Base-by-base conservation (phyloP, 2,888 invertebrate genomes). In the Dryomyza anilis region DNA sequence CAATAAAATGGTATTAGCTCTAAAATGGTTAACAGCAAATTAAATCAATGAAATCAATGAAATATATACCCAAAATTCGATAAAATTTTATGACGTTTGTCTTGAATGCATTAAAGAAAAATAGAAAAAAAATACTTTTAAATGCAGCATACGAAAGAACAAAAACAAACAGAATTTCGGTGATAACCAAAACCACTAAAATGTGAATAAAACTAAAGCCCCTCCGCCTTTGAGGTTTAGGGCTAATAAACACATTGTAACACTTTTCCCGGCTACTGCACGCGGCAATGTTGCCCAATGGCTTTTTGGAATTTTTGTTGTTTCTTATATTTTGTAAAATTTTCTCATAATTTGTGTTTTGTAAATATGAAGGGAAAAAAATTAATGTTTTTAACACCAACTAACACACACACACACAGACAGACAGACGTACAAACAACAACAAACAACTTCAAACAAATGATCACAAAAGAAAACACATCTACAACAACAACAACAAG, bases 31-130 rank as follows among this genome's bases (percentile, higher is more conserved):
- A 43, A 43, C 19, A 43, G 8, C n/a, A 36, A 36, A 30, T 8
- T 33, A 55, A 27, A 57, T 30, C 29, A 21, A 21, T 16, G 30
- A 23, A 48, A 46, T 48, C 30, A 48, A 48, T 59, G n/a, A n/a
- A n/a, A n/a, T n/a, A n/a, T n/a, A 33, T 10, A 48, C 16, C 23
- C 23, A 19, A n/a, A 46, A 6, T n/a, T 21, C 27, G 29, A 61
- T 52, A 53, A 53, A 61, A 53, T 53, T 61, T 61, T 61, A 61
- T 53, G 52, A 29, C 25, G 43, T 27, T 61, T 53, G n/a, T n/a
- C n/a, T n/a, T n/a, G n/a, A n/a, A n/a, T n/a, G n/a, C n/a, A n/a
- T n/a, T n/a, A n/a, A n/a, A n/a, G n/a, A n/a, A n/a, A n/a, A n/a
- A n/a, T n/a, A 33, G 33, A 33, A 33, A 7, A 33, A 33, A 33